Base-by-base conservation (phyloP, 2,797 vertebrate species). In the Chanos chanos region DNA sequence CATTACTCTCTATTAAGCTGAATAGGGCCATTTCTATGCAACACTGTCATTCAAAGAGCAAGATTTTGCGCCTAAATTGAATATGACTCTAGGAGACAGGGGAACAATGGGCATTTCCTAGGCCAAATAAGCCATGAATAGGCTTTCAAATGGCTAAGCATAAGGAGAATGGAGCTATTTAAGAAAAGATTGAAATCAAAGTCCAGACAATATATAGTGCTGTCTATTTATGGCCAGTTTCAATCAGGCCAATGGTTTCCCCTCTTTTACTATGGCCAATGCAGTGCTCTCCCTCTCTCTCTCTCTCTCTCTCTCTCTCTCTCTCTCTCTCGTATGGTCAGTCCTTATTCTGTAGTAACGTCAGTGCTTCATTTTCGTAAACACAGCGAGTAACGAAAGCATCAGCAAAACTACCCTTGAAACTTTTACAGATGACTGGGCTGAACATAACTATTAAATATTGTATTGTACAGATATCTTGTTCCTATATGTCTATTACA, bases 31-130 rank as follows among this genome's bases (percentile, higher is more conserved):
- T n/a, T n/a, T n/a, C n/a, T n/a, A n/a, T 25, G 10, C 13, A n/a
- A 33, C 16, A 37, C 50, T 25, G 21, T 39, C 19, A 31, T 8
- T 24, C 8, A 36, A 22, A 34, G 27, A 52, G 16, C 55, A 22
- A 47, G 27, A 27, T 48, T 69, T 55, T 37, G 21, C 19, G 5
- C 36, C 22, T 16, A 31, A 40, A 37, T 31, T 16, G 31, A 33
- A 36, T 41, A 27, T 31, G 30, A 60, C 36, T 59, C 37, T 43
- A 19, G 19, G 5, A 36, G 60, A 54, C 12, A 10, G 47, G 21
- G 28, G 57, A 59, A 74, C 55, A 74, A 44, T 34, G 16, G 61
- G 58, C 34, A 58, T 74, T 76, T 76, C 74, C 64, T 66, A 28
- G 10, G 33, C 43, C 45, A 58, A 45, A 64, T 43, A 43, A 31